Evolutionary conservation across 2,113 vertebrate species (phyloP).

Genomic region (Gasterosteus nipponicus): DNA sequence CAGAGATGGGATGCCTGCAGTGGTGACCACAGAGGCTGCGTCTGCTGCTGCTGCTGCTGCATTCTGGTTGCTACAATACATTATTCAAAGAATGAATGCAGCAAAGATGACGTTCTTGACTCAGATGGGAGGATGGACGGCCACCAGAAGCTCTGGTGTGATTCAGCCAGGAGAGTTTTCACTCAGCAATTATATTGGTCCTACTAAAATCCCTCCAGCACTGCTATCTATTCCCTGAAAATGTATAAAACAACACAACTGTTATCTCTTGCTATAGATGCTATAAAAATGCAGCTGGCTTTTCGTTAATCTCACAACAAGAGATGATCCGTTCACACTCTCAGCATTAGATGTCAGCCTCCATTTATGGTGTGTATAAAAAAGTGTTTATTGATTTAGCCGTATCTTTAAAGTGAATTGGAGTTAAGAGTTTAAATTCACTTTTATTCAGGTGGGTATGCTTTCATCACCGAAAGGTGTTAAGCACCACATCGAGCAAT

Average conservation of each 20-base stretch:
- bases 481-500: constrained; percentile 19
- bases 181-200: constrained; percentile 2
- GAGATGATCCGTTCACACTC: constrained; percentile 10
- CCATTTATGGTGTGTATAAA: constrained; percentile 15
- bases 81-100: constrained; percentile 73
- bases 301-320: constrained; percentile 22
- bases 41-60: constrained; percentile 43
- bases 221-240: constrained; percentile 10
- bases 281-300: constrained; percentile 12
- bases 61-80: constrained; percentile 65
- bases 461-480: constrained; percentile 46
- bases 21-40: constrained; percentile 58
- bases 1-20: constrained; percentile 57
- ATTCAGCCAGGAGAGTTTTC: not conserved
- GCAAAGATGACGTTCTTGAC: constrained; percentile 62
- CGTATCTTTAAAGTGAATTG: constrained; percentile 53
- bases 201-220: not conserved
- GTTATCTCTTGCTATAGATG: constrained; percentile 10
- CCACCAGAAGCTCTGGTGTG: constrained; percentile 1
- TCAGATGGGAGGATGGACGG: constrained; percentile 48
- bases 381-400: constrained; percentile 56
- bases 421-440: constrained; percentile 56
- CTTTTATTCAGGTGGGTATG: constrained; percentile 38
- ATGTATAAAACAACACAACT: not conserved
- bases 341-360: constrained; percentile 25